Evolutionary conservation across 30 jellyfish, hydroid and myxozoan species (phyloP).

Genomic region (Catostylus mosaicus): DNA sequence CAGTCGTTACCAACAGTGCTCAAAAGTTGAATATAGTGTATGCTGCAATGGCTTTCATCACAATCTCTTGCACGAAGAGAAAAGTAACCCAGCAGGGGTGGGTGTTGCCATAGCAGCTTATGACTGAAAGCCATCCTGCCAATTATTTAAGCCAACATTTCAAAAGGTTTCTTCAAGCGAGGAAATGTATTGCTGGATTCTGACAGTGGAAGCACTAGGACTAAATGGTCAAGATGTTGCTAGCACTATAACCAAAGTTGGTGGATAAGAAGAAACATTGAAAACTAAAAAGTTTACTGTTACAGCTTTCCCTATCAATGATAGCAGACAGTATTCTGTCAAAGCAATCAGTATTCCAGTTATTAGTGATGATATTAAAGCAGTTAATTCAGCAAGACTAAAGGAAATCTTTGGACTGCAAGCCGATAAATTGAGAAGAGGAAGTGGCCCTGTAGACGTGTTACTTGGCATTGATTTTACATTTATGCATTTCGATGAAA

Average conservation of each 20-base stretch:
- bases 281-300: conserved; percentile 33
- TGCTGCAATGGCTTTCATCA: conserved; percentile 62
- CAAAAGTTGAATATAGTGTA: conserved; percentile 32
- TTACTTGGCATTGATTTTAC: conserved; percentile 75
- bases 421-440: conserved; percentile 26
- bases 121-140: conserved; percentile 59
- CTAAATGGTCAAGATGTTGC: conserved; percentile 47
- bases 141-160: conserved; percentile 53
- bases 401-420: conserved; percentile 40
- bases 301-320: conserved; percentile 21
- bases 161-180: conserved; percentile 47
- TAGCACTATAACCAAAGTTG: conserved; percentile 58
- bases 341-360: conserved; percentile 2
- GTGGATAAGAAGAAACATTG: conserved; percentile 63
- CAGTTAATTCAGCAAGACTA: not conserved
- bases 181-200: conserved; percentile 65
- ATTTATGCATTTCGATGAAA: conserved; percentile 49
- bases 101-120: conserved; percentile 59
- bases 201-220: conserved; percentile 50
- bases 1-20: conserved; percentile 38
- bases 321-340: conserved; percentile 14
- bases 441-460: conserved; percentile 58
- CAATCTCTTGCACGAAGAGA: conserved; percentile 36
- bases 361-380: not conserved
- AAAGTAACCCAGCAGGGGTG: conserved; percentile 27